Conservation (phyloP, 2,113 vertebrate genomes). For the Chlamydotis undulata region DNA sequence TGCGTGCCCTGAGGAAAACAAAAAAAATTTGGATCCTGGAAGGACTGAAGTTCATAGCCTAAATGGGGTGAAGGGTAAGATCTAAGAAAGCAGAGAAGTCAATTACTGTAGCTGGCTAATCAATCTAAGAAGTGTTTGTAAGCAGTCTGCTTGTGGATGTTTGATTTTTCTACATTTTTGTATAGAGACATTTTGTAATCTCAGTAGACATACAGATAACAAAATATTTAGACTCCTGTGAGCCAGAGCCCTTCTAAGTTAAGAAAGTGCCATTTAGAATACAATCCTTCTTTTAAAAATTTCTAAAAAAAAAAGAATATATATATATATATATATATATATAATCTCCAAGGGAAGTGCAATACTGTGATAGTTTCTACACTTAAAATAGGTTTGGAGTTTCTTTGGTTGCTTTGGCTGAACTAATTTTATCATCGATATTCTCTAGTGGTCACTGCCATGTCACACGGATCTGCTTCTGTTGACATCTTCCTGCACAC, state of each 20-base stretch:
- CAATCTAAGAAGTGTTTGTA: neutral
- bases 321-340: neutral
- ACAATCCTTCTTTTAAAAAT: neutral
- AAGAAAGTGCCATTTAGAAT: neutral
- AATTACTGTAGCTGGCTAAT: neutral
- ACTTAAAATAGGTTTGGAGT: neutral
- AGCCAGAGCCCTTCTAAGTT: neutral
- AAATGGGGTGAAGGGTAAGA: neutral
- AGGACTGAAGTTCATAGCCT: neutral
- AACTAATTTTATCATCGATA: neutral
- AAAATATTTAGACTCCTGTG: neutral
- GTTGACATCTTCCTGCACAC: neutral
- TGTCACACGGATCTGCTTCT: neutral
- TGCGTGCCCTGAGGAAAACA: neutral
- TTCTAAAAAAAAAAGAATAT: neutral
- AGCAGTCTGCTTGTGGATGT: neutral
- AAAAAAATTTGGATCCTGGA: neutral
- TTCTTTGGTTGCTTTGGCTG: neutral
- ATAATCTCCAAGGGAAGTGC: neutral
- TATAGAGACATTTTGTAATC: neutral
- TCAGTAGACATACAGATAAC: neutral
- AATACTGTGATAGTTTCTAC: neutral
- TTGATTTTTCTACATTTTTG: neutral
- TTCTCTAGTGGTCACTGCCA: neutral
- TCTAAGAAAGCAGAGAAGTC: neutral